phyloP scores from a whole-genome alignment of 2,888 invertebrate species.

The Liopterus haemorrhoidalis region DNA sequence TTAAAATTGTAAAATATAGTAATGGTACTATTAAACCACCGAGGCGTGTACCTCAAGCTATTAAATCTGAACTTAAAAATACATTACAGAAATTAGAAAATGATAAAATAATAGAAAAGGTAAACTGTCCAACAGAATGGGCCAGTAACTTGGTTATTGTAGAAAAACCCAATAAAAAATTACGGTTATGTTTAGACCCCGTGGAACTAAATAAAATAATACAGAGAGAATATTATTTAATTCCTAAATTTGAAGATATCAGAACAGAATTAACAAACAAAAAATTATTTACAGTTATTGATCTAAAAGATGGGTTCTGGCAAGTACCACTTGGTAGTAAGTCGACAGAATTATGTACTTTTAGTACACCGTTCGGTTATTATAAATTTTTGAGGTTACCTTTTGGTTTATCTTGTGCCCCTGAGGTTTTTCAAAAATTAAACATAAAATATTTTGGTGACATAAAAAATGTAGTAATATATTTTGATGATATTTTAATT shows the following conservation, averaged over 20 bases:
- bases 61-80: conserved; percentile 5
- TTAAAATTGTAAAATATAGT: conserved; percentile 2
- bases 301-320: conserved; percentile 13
- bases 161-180: conserved; percentile 9
- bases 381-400: conserved; percentile 14
- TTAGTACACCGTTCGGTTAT: conserved; percentile 8
- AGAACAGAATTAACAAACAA: conserved; percentile 2
- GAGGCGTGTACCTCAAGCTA: conserved; percentile 2
- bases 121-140: conserved; percentile 10
- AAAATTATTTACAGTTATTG: conserved; percentile 8
- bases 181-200: conserved; percentile 9
- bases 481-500: conserved; percentile 12
- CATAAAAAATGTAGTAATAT: conserved; percentile 9
- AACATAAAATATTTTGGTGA: conserved; percentile 14
- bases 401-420: conserved; percentile 9
- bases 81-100: conserved; percentile 6
- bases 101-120: conserved; percentile 11
- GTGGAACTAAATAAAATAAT: conserved; percentile 11
- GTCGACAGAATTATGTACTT: conserved; percentile 15
- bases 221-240: conserved; percentile 10
- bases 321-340: conserved; percentile 5
- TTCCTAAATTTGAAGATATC: conserved; percentile 12
- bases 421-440: conserved; percentile 8
- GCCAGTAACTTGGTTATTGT: conserved; percentile 7
- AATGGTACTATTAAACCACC: conserved; percentile 5